Base-by-base conservation (phyloP, 2,797 vertebrate genomes). In the Salarias fasciatus region DNA sequence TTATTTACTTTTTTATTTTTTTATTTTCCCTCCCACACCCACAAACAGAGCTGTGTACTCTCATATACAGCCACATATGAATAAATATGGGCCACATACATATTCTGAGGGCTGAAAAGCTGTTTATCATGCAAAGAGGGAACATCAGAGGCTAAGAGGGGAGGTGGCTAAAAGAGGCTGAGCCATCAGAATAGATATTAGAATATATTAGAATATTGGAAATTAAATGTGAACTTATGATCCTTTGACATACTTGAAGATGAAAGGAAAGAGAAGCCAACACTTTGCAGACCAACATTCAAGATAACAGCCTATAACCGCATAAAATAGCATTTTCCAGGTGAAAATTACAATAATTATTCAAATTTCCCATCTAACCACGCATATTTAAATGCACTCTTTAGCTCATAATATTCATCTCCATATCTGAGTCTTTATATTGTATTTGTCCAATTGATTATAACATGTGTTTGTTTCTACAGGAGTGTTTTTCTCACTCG, bases 71-170 rank as follows among this genome's bases (percentile, higher is more conserved):
- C 79, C 79, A 73, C 72, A 82, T 79, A 75, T 77, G 79, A 88
- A 90, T 90, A 88, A 91, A 92, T 91, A 88, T 91, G 86, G 84
- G 68, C 81, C 89, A 85, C 87, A 90, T 83, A 83, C 88, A 88
- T 88, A 87, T 86, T 90, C 79, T 81, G 80, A 80, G 69, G 73
- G 69, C 78, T 85, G 87, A 77, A 91, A 93, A 93, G 88, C 91
- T 91, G 84, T 91, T 92, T 92, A 92, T 88, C 86, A 89, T 87
- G 89, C 87, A 86, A 87, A 88, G 87, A 86, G 86, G 84, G 79
- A 89, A 89, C 89, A 86, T 86, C 87, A 86, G 79, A 87, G 86
- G 88, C 85, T 79, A 88, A 85, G 74, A 85, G 80, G 69, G 79
- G 77, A 86, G 85, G 74, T 84, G 87, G 82, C 82, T 88, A 79